A percentile compares a stretch with the other conserved stretches of the same genome.
These are phyloP conservation scores for Dyspetes luteomarginatus DNA, from an alignment of 2,888 invertebrate species.

Conservation along the genomic window DNA sequence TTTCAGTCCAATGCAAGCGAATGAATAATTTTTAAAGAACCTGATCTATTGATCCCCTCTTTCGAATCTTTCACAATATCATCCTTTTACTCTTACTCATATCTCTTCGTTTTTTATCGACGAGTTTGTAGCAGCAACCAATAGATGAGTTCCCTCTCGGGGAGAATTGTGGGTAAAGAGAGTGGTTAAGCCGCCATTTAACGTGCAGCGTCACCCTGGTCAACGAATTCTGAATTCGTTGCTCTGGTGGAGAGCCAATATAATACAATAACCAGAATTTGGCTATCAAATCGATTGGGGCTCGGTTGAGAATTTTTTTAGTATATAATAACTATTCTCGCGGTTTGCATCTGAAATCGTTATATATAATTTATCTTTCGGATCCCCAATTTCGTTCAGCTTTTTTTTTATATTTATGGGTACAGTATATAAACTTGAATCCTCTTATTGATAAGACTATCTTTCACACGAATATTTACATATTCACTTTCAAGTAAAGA, in stretches of 20 bases:
- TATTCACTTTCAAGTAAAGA: not conserved
- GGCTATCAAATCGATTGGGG: not conserved
- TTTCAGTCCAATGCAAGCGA: not conserved
- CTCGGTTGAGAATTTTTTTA: constrained; percentile 4
- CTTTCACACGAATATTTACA: constrained; percentile 3
- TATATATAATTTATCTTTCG: no score
- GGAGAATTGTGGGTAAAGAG: not conserved
- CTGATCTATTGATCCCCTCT: not conserved
- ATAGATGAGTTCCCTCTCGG: constrained; percentile 4
- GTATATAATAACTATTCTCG: constrained; percentile 8
- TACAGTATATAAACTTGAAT: not conserved
- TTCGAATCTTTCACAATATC: not conserved
- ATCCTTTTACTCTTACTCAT: not conserved
- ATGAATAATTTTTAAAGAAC: not conserved
- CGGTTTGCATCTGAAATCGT: constrained; percentile 2
- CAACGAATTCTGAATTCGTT: no score
- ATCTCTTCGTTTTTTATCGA: constrained; percentile 16
- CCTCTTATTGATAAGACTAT: not conserved
- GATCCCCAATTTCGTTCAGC: not conserved
- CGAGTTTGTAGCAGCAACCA: not conserved
- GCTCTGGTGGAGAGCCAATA: constrained; percentile 6
- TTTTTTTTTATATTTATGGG: not conserved
- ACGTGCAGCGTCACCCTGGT: constrained; percentile 15
- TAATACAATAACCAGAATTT: constrained; percentile 46
- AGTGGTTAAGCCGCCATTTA: not conserved